Evolutionary conservation across 2,888 invertebrate genomes (phyloP).

Genomic region (Agrotis ipsilon): DNA sequence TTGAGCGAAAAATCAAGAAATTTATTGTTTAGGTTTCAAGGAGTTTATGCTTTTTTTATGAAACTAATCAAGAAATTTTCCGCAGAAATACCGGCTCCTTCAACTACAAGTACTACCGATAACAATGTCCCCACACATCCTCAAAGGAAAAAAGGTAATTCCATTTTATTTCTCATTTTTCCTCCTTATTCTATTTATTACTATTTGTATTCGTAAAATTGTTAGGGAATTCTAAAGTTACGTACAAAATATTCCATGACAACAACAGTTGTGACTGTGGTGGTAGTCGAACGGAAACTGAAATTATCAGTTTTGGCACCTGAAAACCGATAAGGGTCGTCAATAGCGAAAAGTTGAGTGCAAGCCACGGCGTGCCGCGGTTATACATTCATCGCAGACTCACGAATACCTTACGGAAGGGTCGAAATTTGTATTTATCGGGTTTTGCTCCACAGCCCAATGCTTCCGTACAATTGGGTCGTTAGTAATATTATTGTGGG

Average conservation of each 20-base stretch:
- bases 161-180: slow-evolving; percentile 23
- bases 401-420: slow-evolving; percentile 78
- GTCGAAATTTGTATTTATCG: slow-evolving; percentile 90
- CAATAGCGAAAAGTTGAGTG: slow-evolving; percentile 77
- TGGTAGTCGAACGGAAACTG: slow-evolving; percentile 66
- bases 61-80: slow-evolving; percentile 58
- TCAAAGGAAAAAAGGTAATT: slow-evolving; percentile 92
- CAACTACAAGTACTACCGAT: slow-evolving; percentile 92
- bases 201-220: slow-evolving; percentile 61
- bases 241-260: slow-evolving; percentile 78
- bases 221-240: slow-evolving; percentile 65
- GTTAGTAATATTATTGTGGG: slow-evolving; percentile 90
- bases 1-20: not conserved
- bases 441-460: slow-evolving; percentile 86
- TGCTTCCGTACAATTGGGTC: slow-evolving; percentile 89
- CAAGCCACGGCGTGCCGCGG: slow-evolving; percentile 77
- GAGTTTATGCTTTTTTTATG: not conserved
- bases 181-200: slow-evolving; percentile 31
- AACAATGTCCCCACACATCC: slow-evolving; percentile 91
- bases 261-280: slow-evolving; percentile 64
- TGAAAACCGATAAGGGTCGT: slow-evolving; percentile 72
- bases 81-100: slow-evolving; percentile 96
- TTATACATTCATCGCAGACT: slow-evolving; percentile 83
- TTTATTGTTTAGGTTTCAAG: not conserved
- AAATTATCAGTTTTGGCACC: slow-evolving; percentile 76